Base-by-base conservation (phyloP, 2,888 invertebrate genomes). In the Rotaria sp. region DNA sequence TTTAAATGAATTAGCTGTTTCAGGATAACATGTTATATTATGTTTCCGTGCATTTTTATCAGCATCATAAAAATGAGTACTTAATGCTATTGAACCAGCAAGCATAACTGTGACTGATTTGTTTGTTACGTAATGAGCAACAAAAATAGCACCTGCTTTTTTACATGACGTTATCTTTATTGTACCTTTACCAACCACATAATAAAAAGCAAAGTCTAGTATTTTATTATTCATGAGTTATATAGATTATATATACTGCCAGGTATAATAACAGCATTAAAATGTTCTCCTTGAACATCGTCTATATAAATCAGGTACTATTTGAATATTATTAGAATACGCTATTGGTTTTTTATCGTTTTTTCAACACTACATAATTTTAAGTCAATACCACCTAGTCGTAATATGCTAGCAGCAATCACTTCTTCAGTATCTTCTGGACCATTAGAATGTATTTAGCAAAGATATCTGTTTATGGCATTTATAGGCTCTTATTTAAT, bases 1-100 rank as follows among this genome's bases (percentile, higher is more conserved):
- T 45, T 80, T 24, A 24, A 45, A 13, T 41, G n/a, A 86, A 13
- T 84, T 41, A 55, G 11, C 80, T 24, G 15, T n/a, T 24, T 45
- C 45, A 0, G 98, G 98, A 91, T 98, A 96, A 0, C 96, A 96
- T 0, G 99, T 99, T 2, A 98, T 89, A 0, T 75, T 41, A 41
- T 75, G 75, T 26, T 11, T 21, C 26, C n/a, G 24, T n/a, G n/a
- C 13, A 80, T 84, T 74, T 35, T 84, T 41, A 26, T 84, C 85
- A 3, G 74, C 85, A 26, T 30, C 52, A 50, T 59, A 30, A 18
- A 52, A 55, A 86, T 87, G 87, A 24, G 75, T 45, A 35, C 84
- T 84, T n/a, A 87, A 52, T 38, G 85, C 84, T 10, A 84, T 84
- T 21, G 87, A 85, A 57, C 75, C 87, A 30, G 87, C 85, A 84